Conservation (phyloP, 2,113 vertebrate genomes). For the Henicopernis longicauda region DNA sequence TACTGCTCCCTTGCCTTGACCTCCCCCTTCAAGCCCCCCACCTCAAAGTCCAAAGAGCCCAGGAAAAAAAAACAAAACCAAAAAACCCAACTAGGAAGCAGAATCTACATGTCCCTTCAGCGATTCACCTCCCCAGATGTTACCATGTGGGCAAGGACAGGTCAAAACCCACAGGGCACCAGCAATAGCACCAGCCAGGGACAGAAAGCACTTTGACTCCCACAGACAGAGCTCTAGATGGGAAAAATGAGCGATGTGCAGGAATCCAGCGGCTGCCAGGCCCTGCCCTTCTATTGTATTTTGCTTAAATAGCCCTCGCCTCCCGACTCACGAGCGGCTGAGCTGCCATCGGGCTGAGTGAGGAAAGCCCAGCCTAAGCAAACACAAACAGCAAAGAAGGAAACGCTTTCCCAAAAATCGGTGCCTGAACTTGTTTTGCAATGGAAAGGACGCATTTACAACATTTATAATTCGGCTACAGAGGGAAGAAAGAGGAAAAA, state of each 20-base stretch:
- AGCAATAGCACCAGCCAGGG: not conserved
- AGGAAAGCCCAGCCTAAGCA: slow-evolving; percentile 16
- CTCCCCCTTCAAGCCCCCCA: not conserved
- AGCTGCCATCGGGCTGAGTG: not conserved
- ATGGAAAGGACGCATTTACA: not conserved
- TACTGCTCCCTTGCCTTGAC: not conserved
- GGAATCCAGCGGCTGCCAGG: not conserved
- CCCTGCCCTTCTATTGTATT: not conserved
- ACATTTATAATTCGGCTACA: not conserved
- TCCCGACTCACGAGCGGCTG: rapidly evolving
- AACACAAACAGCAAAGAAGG: slow-evolving; percentile 26
- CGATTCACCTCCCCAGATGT: not conserved
- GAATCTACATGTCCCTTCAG: not conserved
- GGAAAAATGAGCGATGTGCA: not conserved
- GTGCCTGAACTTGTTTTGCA: not conserved
- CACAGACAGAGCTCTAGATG: not conserved
- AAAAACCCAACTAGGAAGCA: not conserved
- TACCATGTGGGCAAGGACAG: not conserved
- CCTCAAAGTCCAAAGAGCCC: not conserved
- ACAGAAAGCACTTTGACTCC: not conserved
- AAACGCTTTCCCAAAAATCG: not conserved
- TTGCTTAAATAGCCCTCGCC: not conserved
- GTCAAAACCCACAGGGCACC: not conserved
- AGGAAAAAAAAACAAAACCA: not conserved
- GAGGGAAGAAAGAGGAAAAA: not conserved